These are phyloP conservation scores for Cavia porcellus DNA, from an alignment of 2,113 vertebrate species.

Conservation along the genomic window DNA sequence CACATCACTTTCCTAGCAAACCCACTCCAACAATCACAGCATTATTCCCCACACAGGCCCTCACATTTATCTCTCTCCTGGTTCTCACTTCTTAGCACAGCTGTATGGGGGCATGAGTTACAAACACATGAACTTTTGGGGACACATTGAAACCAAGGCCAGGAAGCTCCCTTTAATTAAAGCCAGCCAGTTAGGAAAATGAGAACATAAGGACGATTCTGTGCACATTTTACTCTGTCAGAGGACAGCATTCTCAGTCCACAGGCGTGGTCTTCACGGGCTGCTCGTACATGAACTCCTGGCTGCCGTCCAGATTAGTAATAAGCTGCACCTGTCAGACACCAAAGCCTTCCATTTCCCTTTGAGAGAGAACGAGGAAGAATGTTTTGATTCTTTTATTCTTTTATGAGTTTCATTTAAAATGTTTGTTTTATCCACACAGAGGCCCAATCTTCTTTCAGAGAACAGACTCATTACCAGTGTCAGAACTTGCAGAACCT, in stretches of 20 bases:
- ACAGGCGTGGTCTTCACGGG: constrained; percentile 27
- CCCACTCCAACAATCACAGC: not conserved
- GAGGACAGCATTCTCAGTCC: constrained; percentile 25
- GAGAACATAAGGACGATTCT: not conserved
- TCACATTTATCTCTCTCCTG: not conserved
- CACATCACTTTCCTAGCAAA: not conserved
- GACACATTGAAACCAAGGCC: not conserved
- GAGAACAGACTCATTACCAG: constrained; percentile 73
- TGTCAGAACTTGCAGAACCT: constrained; percentile 73
- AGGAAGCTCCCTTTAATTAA: not conserved
- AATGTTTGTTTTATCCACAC: constrained; percentile 65
- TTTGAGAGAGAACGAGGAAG: constrained; percentile 54
- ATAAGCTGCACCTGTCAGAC: constrained; percentile 79
- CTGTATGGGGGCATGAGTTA: not conserved
- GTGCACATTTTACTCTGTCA: not conserved
- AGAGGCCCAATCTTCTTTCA: constrained; percentile 69
- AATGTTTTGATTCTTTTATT: constrained; percentile 72
- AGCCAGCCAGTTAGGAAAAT: not conserved
- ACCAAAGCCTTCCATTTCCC: constrained; percentile 17
- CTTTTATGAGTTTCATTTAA: constrained; percentile 76
- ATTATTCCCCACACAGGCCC: not conserved
- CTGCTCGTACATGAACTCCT: constrained; percentile 51
- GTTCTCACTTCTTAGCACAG: not conserved
- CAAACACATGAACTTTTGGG: not conserved
- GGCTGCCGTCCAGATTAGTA: constrained; percentile 66